These are phyloP conservation scores for Galago senegalensis DNA, from an alignment of 2,797 vertebrate genomes.

Conservation along the genomic window DNA sequence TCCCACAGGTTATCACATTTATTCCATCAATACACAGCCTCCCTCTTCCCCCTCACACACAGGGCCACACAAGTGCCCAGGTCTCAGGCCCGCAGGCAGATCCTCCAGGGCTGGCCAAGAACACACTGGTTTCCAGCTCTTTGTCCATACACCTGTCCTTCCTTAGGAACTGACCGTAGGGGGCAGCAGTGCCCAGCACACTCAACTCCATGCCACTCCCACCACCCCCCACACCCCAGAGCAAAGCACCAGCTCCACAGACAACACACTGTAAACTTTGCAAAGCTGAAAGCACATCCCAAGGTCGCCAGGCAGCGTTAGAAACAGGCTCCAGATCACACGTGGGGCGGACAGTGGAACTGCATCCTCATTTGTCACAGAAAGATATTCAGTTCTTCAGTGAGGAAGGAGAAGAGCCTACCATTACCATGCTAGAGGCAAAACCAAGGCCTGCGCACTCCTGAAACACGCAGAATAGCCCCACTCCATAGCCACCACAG, in stretches of 20 bases:
- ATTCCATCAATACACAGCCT: no score
- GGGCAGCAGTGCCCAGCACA: not conserved
- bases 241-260: not conserved
- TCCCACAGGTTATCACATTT: not conserved
- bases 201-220: fast-evolving
- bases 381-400: not conserved
- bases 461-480: fast-evolving
- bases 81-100: not conserved
- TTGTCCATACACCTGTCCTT: not conserved
- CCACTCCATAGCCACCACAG: fast-evolving
- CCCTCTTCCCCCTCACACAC: not conserved
- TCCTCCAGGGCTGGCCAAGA: not conserved
- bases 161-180: not conserved
- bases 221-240: fast-evolving
- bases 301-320: fast-evolving
- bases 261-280: fast-evolving
- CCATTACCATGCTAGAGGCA: no score
- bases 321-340: no score
- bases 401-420: not conserved
- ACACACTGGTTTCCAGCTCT: not conserved
- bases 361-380: not conserved
- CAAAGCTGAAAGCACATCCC: not conserved
- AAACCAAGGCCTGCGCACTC: not conserved
- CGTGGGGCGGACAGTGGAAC: not conserved
- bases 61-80: not conserved